phyloP scores from a whole-genome alignment of 2,888 invertebrate genomes.

The Thera britannica region DNA sequence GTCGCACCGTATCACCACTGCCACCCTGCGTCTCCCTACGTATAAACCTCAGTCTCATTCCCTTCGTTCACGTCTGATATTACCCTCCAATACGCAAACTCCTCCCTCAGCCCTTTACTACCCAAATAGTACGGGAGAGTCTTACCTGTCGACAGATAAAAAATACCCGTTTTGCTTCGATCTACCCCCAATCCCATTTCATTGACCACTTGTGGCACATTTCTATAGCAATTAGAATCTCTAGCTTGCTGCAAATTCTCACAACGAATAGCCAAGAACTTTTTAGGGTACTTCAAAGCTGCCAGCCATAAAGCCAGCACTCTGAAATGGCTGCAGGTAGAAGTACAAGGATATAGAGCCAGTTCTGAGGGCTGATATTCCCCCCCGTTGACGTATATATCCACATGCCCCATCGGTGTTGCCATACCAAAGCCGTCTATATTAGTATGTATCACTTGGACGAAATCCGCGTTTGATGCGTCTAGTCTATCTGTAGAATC shows the following conservation, averaged over 20 bases:
- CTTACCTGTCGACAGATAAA: constrained; percentile 68
- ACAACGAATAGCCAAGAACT: constrained; percentile 71
- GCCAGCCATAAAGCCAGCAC: constrained; percentile 67
- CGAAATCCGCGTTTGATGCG: constrained; percentile 70
- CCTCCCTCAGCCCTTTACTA: constrained; percentile 61
- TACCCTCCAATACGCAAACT: constrained; percentile 65
- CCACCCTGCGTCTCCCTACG: constrained; percentile 40
- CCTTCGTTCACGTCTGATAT: constrained; percentile 66
- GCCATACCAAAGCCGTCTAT: constrained; percentile 81
- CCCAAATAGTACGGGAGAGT: constrained; percentile 71
- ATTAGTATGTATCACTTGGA: constrained; percentile 75
- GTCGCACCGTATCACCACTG: background rate
- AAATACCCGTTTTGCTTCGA: constrained; percentile 62
- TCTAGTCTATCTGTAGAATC: constrained; percentile 61
- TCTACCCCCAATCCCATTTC: constrained; percentile 63
- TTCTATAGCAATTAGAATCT: constrained; percentile 63
- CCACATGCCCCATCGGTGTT: constrained; percentile 72
- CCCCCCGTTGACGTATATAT: constrained; percentile 76
- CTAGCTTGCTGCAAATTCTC: constrained; percentile 70
- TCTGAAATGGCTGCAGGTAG: constrained; percentile 75
- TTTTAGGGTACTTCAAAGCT: constrained; percentile 63
- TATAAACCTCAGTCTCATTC: constrained; percentile 66
- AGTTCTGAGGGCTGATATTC: constrained; percentile 76
- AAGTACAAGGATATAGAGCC: constrained; percentile 64
- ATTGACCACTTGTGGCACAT: constrained; percentile 59